A percentile compares a stretch with the other conserved stretches of the same genome.
Conservation (phyloP, 2,888 invertebrate genomes). For the Monopis laevigella region DNA sequence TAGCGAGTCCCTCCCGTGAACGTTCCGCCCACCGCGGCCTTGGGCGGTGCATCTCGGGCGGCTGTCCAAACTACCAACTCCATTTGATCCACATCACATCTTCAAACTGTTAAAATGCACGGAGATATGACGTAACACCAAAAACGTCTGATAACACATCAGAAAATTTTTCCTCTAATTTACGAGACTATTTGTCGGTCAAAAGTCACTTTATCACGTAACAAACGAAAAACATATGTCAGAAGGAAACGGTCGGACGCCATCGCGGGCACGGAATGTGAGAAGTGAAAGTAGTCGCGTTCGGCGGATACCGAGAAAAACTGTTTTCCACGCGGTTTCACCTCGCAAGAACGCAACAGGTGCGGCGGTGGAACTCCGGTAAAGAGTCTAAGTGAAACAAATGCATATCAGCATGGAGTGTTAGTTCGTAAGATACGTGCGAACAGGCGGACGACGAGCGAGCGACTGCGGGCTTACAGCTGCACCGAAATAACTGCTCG, state of each 20-base stretch:
- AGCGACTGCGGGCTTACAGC: conserved; percentile 46
- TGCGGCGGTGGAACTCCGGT: conserved; percentile 20
- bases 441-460: conserved; percentile 47
- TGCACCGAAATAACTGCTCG: conserved; percentile 66
- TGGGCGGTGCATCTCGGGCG: conserved; percentile 53
- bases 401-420: conserved; percentile 1
- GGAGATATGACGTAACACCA: conserved; percentile 1
- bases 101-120: conserved; percentile 5
- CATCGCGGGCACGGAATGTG: conserved; percentile 48
- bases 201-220: conserved; percentile 10
- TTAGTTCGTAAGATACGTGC: conserved; percentile 28
- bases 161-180: neutral
- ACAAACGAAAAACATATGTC: conserved; percentile 12
- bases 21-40: conserved; percentile 32
- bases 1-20: conserved; percentile 17
- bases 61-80: conserved; percentile 1
- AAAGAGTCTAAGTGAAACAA: neutral
- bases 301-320: conserved; percentile 56
- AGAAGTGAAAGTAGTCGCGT: conserved; percentile 54
- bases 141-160: neutral
- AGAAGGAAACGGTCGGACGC: conserved; percentile 21
- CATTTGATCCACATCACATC: neutral
- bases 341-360: conserved; percentile 55
- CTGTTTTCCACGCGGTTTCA: conserved; percentile 61
- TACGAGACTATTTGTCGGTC: neutral